Evolutionary conservation across 2,888 invertebrate genomes (phyloP).

Genomic region (Hemithea aestivaria): DNA sequence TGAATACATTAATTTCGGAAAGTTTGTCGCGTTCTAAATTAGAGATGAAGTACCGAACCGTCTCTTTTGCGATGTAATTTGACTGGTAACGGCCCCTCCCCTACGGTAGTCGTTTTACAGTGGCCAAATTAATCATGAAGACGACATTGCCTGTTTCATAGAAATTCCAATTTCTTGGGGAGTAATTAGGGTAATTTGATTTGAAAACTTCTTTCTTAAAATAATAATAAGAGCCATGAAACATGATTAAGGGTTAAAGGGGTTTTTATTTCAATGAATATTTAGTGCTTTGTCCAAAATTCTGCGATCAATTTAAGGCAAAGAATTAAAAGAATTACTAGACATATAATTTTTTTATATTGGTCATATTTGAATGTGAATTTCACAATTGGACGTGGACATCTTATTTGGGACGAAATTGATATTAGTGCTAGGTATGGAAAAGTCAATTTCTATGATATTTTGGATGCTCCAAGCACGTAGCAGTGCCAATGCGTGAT

Average conservation of each 20-base stretch:
- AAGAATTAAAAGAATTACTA: too few relatives aligned
- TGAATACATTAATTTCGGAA: conserved; percentile 55
- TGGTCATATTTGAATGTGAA: too few relatives aligned
- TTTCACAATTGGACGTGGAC: too few relatives aligned
- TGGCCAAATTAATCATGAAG: conserved; percentile 37
- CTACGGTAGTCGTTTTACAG: conserved; percentile 35
- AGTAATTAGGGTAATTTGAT: conserved; percentile 3
- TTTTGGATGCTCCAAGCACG: conserved; percentile 16
- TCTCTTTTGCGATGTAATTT: conserved; percentile 37
- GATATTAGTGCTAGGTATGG: too few relatives aligned
- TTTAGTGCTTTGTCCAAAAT: too few relatives aligned
- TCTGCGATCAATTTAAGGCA: too few relatives aligned
- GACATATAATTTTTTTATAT: too few relatives aligned
- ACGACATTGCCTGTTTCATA: conserved; percentile 23
- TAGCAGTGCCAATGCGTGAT: conserved; percentile 20
- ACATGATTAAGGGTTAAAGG: neutral
- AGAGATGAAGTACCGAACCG: conserved; percentile 33
- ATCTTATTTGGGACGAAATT: too few relatives aligned
- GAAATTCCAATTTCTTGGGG: conserved; percentile 8
- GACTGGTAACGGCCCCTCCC: conserved; percentile 37
- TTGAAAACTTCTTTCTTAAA: conserved; percentile 5
- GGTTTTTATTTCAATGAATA: too few relatives aligned
- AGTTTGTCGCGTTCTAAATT: conserved; percentile 44
- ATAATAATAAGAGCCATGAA: conserved; percentile 8
- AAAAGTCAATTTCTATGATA: too few relatives aligned